Conservation (phyloP, 2,113 vertebrate species). For the Emberiza fucata region DNA sequence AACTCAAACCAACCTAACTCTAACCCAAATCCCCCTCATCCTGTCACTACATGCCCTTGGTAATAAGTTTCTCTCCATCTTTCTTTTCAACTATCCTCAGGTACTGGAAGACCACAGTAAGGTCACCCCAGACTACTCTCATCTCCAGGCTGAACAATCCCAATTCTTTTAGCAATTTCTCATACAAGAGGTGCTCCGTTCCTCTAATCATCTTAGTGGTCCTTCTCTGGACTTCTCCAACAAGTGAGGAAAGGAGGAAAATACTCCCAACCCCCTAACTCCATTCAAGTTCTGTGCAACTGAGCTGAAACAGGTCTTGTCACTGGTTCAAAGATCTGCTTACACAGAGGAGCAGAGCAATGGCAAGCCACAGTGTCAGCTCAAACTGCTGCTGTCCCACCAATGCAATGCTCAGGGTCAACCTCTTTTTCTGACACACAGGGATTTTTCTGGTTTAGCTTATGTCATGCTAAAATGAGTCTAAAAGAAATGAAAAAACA, state of each 20-base stretch:
- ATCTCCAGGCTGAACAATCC: not conserved
- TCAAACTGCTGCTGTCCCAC: not conserved
- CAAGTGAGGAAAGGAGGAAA: not conserved
- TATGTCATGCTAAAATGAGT: not conserved
- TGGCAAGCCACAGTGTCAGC: not conserved
- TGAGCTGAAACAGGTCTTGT: not conserved
- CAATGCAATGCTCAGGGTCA: not conserved
- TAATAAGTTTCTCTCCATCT: not conserved
- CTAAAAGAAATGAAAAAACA: not conserved
- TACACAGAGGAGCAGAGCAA: not conserved
- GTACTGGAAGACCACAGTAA: not conserved
- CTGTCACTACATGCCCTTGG: not conserved
- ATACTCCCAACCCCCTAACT: not conserved
- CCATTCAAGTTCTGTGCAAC: not conserved
- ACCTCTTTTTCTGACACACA: not conserved
- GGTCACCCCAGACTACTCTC: not conserved
- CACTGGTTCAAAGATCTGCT: not conserved
- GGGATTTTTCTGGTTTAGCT: slow-evolving; percentile 25
- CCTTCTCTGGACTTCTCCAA: not conserved
- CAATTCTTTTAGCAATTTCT: not conserved
- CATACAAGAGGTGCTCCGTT: not conserved
- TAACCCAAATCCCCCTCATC: not conserved
- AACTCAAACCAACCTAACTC: not conserved
- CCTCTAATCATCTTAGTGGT: not conserved
- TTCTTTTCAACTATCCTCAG: not conserved